Evolutionary conservation across 1,140 invertebrate genomes (phyloP), one percentile per base, ranked within the genome.

Genomic region (Octopus sinensis): DNA sequence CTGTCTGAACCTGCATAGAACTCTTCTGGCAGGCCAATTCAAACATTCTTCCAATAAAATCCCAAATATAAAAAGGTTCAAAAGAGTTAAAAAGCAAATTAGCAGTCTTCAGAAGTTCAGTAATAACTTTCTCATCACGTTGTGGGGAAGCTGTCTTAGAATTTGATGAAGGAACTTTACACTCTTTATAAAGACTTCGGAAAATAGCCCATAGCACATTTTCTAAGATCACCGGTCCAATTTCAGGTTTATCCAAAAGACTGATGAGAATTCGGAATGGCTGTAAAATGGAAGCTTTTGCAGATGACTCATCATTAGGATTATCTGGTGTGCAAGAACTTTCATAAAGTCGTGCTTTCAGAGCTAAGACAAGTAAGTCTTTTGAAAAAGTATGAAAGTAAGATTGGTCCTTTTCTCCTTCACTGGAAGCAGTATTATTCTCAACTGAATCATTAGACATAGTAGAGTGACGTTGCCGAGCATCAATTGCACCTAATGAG

Each of bases 201-300:
- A 97, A 95, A 79, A 97, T 94, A 89, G 97, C 95, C 82, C 95
- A 93, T 7, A 97, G 92, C 81, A 97, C 94, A 89, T 95, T 94
- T 87, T 97, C 96, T 78, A 97, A 89, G 84, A 98, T 96, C 10
- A 94, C 93, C 76, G 94, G 93, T 12, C 96, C 95, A 80, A 98
- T 95, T 90, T 97, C 96, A 68, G 94, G 94, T 90, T 97, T 96
- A 88, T 98, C 96, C 51, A 98, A 91, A 54, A 98, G 91, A 62
- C 96, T 96, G 7, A 96, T 94, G 81, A 98, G 91, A 79, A 98
- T 93, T 84, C 95, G 92, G 88, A 96, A 98, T 6, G 96, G 95
- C 88, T 94, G 94, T 52, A 96, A 90, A 0, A 88, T 81, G 4
- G 82, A 79, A 17, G 84, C 82, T 79, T 84, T 84, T 54, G 83